phyloP scores from a whole-genome alignment of 2,888 invertebrate species.

The Pammene fasciana region DNA sequence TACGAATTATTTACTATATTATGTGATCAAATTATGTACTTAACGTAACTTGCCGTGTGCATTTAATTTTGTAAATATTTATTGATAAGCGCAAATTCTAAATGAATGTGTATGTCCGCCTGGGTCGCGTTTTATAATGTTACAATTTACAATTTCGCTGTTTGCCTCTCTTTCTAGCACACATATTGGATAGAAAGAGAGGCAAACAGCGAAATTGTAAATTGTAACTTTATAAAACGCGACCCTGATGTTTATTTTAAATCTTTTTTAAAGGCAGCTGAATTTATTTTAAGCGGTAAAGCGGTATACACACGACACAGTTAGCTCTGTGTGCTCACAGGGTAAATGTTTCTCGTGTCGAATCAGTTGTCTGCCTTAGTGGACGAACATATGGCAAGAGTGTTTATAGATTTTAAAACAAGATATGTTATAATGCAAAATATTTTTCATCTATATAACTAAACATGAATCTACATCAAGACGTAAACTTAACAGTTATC shows the following conservation, averaged over 20 bases:
- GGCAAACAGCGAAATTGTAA: no score
- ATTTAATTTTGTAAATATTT: slow-evolving; percentile 55
- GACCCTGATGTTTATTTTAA: slow-evolving; percentile 18
- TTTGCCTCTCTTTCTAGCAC: no score
- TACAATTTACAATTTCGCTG: no score
- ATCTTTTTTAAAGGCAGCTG: not conserved
- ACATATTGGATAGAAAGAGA: no score
- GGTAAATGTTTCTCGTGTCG: slow-evolving; percentile 20
- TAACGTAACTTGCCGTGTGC: slow-evolving; percentile 62
- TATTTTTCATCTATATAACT: not conserved
- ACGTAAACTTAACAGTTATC: no score
- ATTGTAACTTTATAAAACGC: no score
- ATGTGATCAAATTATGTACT: slow-evolving; percentile 73
- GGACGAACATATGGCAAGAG: slow-evolving; percentile 12
- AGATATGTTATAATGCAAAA: not conserved
- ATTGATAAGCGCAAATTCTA: slow-evolving; percentile 37
- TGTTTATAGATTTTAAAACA: not conserved
- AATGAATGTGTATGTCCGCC: slow-evolving; percentile 39
- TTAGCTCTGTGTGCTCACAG: slow-evolving; percentile 23
- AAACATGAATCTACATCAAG: no score
- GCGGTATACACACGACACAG: slow-evolving; percentile 24
- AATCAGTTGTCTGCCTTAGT: slow-evolving; percentile 21
- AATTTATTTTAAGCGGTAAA: slow-evolving; percentile 20
- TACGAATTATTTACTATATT: slow-evolving; percentile 44
- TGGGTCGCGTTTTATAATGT: no score